These are phyloP conservation scores for Thecocarcelia acutangulata DNA, from an alignment of 2,888 invertebrate genomes.

Conservation along the genomic window DNA sequence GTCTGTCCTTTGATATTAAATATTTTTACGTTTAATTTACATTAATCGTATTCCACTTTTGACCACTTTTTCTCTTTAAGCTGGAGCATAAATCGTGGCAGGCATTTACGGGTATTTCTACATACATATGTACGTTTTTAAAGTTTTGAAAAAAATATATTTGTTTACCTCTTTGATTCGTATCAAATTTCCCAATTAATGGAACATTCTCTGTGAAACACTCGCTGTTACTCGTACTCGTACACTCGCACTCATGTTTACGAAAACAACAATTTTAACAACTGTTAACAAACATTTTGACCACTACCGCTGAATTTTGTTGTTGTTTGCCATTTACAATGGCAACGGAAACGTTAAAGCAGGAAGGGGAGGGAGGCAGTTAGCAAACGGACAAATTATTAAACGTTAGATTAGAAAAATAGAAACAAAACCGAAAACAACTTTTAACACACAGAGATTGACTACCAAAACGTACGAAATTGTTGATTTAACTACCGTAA, in stretches of 20 bases:
- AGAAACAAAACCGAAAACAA: slow-evolving; percentile 8
- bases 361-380: neutral
- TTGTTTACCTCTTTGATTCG: slow-evolving; percentile 6
- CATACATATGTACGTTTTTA: no score
- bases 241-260: slow-evolving; percentile 35
- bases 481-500: slow-evolving; percentile 77
- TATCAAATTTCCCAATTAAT: slow-evolving; percentile 61
- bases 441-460: neutral
- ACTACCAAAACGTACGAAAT: slow-evolving; percentile 42
- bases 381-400: slow-evolving; percentile 29
- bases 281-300: slow-evolving; percentile 44
- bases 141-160: slow-evolving; percentile 7
- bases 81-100: neutral
- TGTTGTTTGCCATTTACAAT: no score
- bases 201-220: slow-evolving; percentile 42
- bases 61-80: slow-evolving; percentile 12
- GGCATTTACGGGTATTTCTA: no score
- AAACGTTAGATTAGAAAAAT: slow-evolving; percentile 23
- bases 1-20: neutral
- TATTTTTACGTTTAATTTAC: slow-evolving; percentile 4
- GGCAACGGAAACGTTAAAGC: slow-evolving; percentile 2
- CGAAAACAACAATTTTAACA: slow-evolving; percentile 28
- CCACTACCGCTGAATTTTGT: slow-evolving; percentile 11
- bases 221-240: slow-evolving; percentile 42
- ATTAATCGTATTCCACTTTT: neutral